These are phyloP conservation scores for Betta splendens DNA, from an alignment of 2,797 vertebrate species.

Conservation along the genomic window DNA sequence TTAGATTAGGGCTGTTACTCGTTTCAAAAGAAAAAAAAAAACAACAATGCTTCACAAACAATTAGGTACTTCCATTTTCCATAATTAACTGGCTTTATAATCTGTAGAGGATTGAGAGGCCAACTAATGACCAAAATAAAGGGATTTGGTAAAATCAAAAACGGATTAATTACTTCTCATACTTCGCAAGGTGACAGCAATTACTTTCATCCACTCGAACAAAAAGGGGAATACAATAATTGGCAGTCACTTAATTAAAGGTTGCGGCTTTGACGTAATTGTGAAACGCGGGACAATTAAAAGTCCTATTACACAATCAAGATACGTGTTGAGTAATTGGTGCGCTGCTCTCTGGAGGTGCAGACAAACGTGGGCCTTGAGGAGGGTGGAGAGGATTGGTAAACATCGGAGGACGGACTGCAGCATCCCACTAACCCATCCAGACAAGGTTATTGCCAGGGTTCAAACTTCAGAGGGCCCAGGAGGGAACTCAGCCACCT, in stretches of 20 bases:
- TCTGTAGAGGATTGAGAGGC: constrained; percentile 70
- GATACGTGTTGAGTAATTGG: constrained; percentile 71
- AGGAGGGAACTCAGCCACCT: constrained; percentile 56
- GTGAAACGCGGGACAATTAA: constrained; percentile 84
- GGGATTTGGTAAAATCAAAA: constrained; percentile 73
- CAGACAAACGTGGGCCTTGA: constrained; percentile 50
- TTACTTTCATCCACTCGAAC: constrained; percentile 75
- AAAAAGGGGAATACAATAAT: constrained; percentile 75
- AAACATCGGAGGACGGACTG: constrained; percentile 59
- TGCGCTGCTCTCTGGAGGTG: constrained; percentile 62
- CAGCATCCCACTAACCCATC: constrained; percentile 47
- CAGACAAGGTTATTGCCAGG: constrained; percentile 66
- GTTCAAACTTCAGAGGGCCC: constrained; percentile 64
- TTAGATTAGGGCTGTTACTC: background rate
- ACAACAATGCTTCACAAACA: constrained; percentile 45
- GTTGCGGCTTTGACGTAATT: constrained; percentile 78
- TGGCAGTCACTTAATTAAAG: constrained; percentile 79
- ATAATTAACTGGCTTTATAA: constrained; percentile 69
- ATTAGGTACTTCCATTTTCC: constrained; percentile 43
- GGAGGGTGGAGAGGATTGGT: constrained; percentile 58
- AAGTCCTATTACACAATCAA: constrained; percentile 78
- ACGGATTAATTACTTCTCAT: constrained; percentile 78
- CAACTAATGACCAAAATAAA: constrained; percentile 69
- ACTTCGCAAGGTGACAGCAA: constrained; percentile 78
- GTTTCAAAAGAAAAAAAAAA: constrained; percentile 16